Percentiles rank a stretch among this genome's conserved stretches.
Evolutionary conservation across 2,113 vertebrate species (phyloP).

Genomic region (Cricetomys ansorgei): DNA sequence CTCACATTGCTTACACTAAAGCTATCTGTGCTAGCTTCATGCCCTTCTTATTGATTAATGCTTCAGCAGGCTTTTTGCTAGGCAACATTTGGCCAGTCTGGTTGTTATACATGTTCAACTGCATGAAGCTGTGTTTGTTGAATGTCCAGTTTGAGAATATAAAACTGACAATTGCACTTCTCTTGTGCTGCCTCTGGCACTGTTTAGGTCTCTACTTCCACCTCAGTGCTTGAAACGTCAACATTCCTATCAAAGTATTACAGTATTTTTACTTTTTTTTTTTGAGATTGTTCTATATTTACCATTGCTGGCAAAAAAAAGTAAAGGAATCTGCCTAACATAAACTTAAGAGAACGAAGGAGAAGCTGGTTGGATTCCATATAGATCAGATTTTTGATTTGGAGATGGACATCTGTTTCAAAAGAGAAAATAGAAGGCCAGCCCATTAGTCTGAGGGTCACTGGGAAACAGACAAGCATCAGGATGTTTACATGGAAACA

Average conservation of each 20-base stretch:
- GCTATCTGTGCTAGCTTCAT: background rate
- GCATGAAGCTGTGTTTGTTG: conserved; percentile 55
- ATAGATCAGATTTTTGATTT: conserved; percentile 17
- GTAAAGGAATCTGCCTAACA: background rate
- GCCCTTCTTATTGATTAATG: conserved; percentile 55
- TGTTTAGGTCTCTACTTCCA: conserved; percentile 23
- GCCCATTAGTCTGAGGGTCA: conserved; percentile 82
- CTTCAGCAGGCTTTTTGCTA: conserved; percentile 57
- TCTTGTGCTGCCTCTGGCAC: conserved; percentile 38
- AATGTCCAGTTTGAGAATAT: conserved; percentile 23
- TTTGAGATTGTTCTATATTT: background rate
- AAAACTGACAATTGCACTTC: conserved; percentile 45
- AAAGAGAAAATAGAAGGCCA: background rate
- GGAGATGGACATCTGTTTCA: conserved; percentile 68
- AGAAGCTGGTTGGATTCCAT: conserved; percentile 34
- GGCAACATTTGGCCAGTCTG: conserved; percentile 25
- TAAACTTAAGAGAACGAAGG: conserved; percentile 48
- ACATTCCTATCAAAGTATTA: conserved; percentile 18
- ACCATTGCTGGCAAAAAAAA: background rate
- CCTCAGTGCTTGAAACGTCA: conserved; percentile 55
- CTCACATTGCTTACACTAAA: background rate
- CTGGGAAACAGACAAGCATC: conserved; percentile 82
- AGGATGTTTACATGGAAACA: conserved; percentile 84
- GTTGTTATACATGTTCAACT: background rate
- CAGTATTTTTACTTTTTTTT: conserved; percentile 63